Evolutionary conservation across 2,888 invertebrate species (phyloP), one percentile per base, ranked within the genome.

Genomic region (Chrysodeixis includens): DNA sequence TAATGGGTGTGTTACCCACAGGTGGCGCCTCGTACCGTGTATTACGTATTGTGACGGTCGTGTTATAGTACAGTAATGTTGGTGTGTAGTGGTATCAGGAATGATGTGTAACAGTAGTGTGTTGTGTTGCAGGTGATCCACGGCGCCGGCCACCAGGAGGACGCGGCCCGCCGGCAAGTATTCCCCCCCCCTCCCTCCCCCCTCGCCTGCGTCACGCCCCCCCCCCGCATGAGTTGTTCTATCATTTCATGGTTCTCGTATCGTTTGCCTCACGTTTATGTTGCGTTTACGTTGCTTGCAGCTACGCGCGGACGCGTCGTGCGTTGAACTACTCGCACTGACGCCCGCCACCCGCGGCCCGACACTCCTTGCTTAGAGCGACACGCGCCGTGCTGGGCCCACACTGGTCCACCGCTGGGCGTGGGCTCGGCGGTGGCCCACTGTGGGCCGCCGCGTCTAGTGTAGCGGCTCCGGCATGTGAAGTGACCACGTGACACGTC

Each of bases 41-140:
- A n/a, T n/a, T n/a, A n/a, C n/a, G n/a, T n/a, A n/a, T n/a, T n/a
- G n/a, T n/a, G n/a, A n/a, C n/a, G n/a, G n/a, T n/a, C n/a, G n/a
- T n/a, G n/a, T n/a, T n/a, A n/a, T n/a, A n/a, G n/a, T n/a, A n/a
- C n/a, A n/a, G n/a, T n/a, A n/a, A n/a, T n/a, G n/a, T n/a, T n/a
- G n/a, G n/a, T n/a, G n/a, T n/a, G n/a, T n/a, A n/a, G n/a, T n/a
- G n/a, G n/a, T n/a, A n/a, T n/a, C n/a, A n/a, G n/a, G n/a, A n/a
- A n/a, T n/a, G n/a, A 14, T 35, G 14, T 35, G 12, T 35, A 35
- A 35, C 5, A 14, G 8, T 1, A n/a, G 0, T 9, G n/a, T 55
- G 10, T 20, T 44, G 4, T 67, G 59, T 83, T 82, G 20, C 86
- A 91, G 90, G 87, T 91, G 0, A 90, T 91, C 18, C 91, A 90